A percentile compares a stretch with the other conserved stretches of the same genome.
phyloP scores from a whole-genome alignment of 2,888 invertebrate species.

The Clunio marinus region DNA sequence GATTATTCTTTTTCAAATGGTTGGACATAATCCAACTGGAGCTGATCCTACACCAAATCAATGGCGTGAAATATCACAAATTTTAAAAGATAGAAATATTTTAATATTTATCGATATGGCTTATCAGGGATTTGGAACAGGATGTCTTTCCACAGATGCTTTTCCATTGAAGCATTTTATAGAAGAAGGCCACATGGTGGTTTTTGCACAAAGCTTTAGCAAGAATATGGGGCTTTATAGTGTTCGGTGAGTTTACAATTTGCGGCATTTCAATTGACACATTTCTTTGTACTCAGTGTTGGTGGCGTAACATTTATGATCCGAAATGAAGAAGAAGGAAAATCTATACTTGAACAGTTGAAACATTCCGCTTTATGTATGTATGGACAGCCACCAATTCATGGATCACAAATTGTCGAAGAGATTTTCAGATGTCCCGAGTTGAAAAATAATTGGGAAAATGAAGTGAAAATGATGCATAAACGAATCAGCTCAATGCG shows the following conservation, averaged over 20 bases:
- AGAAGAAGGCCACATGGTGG: conserved; percentile 80
- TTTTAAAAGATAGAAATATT: conserved; percentile 75
- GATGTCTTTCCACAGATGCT: conserved; percentile 82
- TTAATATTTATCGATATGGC: conserved; percentile 98
- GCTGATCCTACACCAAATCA: conserved; percentile 84
- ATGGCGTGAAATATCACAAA: conserved; percentile 80
- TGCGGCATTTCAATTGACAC: too few relatives aligned
- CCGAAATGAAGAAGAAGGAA: conserved; percentile 71
- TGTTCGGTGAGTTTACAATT: too few relatives aligned
- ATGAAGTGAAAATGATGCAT: conserved; percentile 95
- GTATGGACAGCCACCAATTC: conserved; percentile 96
- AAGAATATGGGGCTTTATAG: conserved; percentile 96
- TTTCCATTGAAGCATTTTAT: conserved; percentile 82
- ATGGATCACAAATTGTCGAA: conserved; percentile 84
- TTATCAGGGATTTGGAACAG: conserved; percentile 94
- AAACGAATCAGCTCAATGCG: conserved; percentile 93
- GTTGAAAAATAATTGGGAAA: conserved; percentile 69
- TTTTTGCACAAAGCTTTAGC: conserved; percentile 89
- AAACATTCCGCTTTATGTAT: conserved; percentile 92
- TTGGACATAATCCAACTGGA: conserved; percentile 98
- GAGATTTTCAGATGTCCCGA: conserved; percentile 73
- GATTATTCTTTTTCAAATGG: conserved; percentile 88
- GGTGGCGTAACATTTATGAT: conserved; percentile 83
- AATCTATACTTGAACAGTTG: conserved; percentile 82
- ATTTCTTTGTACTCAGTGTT: too few relatives aligned